phyloP scores from a whole-genome alignment of 2,113 vertebrate species.

The Pithys albifrons region DNA sequence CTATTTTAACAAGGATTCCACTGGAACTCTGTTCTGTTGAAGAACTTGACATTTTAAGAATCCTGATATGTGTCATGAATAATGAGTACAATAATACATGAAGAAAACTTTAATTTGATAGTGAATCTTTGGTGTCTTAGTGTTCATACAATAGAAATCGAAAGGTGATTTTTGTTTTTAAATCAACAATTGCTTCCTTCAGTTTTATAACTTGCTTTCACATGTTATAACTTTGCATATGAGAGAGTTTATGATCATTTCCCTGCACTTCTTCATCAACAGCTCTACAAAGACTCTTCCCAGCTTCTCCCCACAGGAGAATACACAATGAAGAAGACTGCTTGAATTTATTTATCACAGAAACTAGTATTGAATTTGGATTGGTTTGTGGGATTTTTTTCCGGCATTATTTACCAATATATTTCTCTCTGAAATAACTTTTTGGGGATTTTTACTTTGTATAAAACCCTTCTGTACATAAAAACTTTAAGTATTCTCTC shows the following conservation, averaged over 20 bases:
- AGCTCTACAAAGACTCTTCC: background rate
- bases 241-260: background rate
- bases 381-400: accelerated
- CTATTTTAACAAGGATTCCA: background rate
- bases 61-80: background rate
- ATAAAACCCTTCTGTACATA: background rate
- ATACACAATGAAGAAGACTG: background rate
- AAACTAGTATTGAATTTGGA: background rate
- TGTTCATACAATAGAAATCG: background rate
- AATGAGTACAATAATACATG: background rate
- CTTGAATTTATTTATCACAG: background rate
- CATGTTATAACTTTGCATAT: background rate
- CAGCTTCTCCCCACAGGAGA: background rate
- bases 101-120: background rate
- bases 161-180: background rate
- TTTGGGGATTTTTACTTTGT: accelerated
- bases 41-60: background rate
- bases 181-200: background rate
- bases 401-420: background rate
- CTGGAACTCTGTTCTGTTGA: background rate
- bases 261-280: background rate
- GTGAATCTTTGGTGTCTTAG: background rate
- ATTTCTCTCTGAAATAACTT: background rate
- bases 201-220: background rate
- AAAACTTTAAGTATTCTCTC: background rate